Evolutionary conservation across 2,113 vertebrate genomes (phyloP).

Genomic region (Microtus pennsylvanicus): DNA sequence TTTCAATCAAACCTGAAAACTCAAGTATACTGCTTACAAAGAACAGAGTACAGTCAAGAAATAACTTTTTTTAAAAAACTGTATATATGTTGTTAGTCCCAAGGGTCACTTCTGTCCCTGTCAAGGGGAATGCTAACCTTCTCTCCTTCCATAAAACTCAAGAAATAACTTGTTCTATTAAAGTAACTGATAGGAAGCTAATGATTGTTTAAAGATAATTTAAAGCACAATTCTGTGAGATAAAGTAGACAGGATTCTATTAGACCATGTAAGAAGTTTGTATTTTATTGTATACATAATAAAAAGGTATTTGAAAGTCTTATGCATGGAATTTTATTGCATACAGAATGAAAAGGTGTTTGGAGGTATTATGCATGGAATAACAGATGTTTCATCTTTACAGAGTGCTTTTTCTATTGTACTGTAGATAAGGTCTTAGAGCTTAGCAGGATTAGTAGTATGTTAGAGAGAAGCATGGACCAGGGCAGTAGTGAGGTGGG

Average conservation of each 20-base stretch:
- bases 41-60: slow-evolving; percentile 25
- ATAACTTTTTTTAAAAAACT: neutral
- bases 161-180: neutral
- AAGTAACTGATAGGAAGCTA: neutral
- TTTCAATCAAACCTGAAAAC: slow-evolving; percentile 6
- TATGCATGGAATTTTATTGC: neutral
- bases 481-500: neutral
- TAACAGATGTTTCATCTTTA: neutral
- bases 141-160: neutral
- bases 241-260: neutral
- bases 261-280: neutral
- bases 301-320: neutral
- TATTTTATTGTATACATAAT: neutral
- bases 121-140: neutral
- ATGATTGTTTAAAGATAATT: neutral
- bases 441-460: neutral
- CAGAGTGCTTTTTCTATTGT: neutral
- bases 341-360: neutral
- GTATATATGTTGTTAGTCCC: neutral
- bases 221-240: neutral
- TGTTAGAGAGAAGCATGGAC: neutral
- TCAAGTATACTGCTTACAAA: neutral
- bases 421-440: neutral
- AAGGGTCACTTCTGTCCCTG: neutral
- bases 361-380: neutral